These are phyloP conservation scores for Arrhopalites spinosus DNA, from an alignment of 2,888 invertebrate genomes.

Conservation along the genomic window DNA sequence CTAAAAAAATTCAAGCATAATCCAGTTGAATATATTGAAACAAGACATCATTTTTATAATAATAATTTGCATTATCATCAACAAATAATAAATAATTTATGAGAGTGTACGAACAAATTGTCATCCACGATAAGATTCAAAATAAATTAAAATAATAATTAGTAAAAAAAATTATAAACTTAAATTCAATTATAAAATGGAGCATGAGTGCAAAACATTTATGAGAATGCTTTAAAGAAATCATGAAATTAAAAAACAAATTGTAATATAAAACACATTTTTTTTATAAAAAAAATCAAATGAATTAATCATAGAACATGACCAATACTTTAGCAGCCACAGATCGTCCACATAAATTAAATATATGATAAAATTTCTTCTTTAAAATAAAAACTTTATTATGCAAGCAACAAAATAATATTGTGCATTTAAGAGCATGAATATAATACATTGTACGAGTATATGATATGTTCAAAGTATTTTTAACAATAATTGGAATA, in stretches of 20 bases:
- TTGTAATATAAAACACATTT: too few species aligned
- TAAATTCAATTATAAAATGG: background rate
- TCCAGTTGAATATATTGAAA: background rate
- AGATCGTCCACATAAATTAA: too few species aligned
- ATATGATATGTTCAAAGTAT: too few species aligned
- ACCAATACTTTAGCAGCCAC: too few species aligned
- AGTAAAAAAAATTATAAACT: background rate
- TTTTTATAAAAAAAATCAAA: too few species aligned
- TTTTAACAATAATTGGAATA: too few species aligned
- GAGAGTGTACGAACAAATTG: background rate
- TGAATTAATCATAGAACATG: too few species aligned
- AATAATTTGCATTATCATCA: background rate
- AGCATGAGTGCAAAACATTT: too few species aligned
- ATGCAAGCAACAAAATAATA: background rate
- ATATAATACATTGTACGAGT: too few species aligned
- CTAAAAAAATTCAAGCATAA: constrained; percentile 63
- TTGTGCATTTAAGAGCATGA: too few species aligned
- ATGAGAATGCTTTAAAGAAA: too few species aligned
- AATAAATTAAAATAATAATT: background rate
- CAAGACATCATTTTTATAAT: background rate
- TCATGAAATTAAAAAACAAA: too few species aligned
- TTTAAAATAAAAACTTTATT: background rate
- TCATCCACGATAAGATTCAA: background rate
- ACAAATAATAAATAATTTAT: background rate
- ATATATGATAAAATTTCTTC: background rate